Evolutionary conservation across 2,113 vertebrate genomes (phyloP), one percentile per base, ranked within the genome.

Genomic region (Serinus canaria): DNA sequence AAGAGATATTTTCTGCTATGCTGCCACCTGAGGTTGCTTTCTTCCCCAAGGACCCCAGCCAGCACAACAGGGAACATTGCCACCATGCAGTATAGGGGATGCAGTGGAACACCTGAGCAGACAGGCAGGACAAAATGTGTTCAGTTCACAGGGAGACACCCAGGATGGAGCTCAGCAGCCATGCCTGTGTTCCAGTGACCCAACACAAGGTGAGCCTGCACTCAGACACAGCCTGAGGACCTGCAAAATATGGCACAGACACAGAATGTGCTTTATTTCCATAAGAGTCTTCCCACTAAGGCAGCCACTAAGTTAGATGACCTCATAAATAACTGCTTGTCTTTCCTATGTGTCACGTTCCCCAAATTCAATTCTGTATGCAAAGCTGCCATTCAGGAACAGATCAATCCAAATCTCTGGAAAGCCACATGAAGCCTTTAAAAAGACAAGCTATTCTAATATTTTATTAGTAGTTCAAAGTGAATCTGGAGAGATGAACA

Each of bases 391-490:
- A 66, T 49, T 92, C 39, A 56, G 56, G 70, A 90, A 83, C 31
- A 69, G 41, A 87, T 79, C 33, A 67, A 89, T 83, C 43, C 62
- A 53, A 70, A 72, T 33, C 64, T 80, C 74, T 41, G 43, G 44
- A 68, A 76, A 55, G 33, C 25, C 31, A 63, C 63, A 15, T 7
- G 28, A 79, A 92, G 41, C 44, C 46, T 55, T 80, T 72, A 64
- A 77, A 95, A 88, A 92, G 52, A 77, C 64, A 95, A 94, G 52
- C 58, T 94, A 27, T 37, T 75, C 49, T 80, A 63, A 63, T 30
- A 85, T 89, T 94, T 94, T 86, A 62, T 70, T 80, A 66, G 43
- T 35, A 79, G 53, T 64, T 87, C 75, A 77, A 89, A 95, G 78
- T 1, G 2, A 82, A 76, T 72, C 68, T 73, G 30, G 28, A 85